Evolutionary conservation across 2,113 vertebrate species (phyloP).

Genomic region (Mormyrus iriodes): DNA sequence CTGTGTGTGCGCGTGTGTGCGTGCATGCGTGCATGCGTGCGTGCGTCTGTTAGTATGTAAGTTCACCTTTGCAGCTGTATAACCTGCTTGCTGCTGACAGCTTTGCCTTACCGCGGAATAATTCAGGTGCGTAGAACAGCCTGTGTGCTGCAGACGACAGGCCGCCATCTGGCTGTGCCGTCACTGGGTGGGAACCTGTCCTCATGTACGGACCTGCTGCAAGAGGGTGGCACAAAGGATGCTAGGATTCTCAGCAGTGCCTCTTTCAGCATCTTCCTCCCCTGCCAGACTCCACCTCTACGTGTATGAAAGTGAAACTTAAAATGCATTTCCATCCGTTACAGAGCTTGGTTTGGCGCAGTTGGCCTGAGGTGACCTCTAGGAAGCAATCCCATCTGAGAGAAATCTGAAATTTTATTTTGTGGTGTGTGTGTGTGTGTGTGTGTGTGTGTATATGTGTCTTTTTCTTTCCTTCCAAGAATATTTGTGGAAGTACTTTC

Average conservation of each 20-base stretch:
- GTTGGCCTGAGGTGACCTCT: not conserved
- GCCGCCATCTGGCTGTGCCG: conserved; percentile 19
- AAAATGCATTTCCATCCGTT: conserved; percentile 19
- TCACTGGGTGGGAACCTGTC: conserved; percentile 4
- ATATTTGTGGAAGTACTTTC: not conserved
- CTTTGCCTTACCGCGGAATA: not conserved
- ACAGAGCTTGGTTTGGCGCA: not conserved
- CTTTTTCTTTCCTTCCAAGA: not conserved
- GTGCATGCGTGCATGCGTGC: not conserved
- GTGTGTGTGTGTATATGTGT: not conserved
- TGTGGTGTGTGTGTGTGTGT: not conserved
- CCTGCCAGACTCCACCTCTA: conserved; percentile 7
- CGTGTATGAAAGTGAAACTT: conserved; percentile 3
- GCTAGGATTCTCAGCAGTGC: not conserved
- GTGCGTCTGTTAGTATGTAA: not conserved
- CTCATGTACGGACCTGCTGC: not conserved
- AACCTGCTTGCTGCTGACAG: not conserved
- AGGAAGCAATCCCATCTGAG: not conserved
- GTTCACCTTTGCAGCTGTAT: not conserved
- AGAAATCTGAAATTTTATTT: not conserved
- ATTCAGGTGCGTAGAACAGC: conserved; percentile 12
- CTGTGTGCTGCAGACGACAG: conserved; percentile 10
- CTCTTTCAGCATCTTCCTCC: not conserved
- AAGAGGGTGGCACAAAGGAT: not conserved
- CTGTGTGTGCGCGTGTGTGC: too few relatives aligned